These are phyloP conservation scores for Drepanosiphum platanoidis DNA, from an alignment of 2,888 invertebrate genomes.

Conservation along the genomic window DNA sequence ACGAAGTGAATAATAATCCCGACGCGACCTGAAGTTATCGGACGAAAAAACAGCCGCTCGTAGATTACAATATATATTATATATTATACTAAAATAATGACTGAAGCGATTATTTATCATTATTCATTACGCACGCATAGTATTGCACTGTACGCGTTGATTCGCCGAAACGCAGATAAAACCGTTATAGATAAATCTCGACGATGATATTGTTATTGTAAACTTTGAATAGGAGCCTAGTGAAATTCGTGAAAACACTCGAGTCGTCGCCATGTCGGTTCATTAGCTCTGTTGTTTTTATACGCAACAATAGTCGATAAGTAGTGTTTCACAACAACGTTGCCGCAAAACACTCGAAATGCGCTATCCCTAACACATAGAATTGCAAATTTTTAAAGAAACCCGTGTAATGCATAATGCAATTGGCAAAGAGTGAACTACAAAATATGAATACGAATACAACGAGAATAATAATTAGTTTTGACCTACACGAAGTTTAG, in stretches of 20 bases:
- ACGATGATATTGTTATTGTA: not conserved
- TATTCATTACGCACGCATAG: too few species aligned
- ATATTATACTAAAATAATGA: not conserved
- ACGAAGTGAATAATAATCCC: too few species aligned
- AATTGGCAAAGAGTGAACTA: not conserved
- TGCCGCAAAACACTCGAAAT: not conserved
- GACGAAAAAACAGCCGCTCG: not conserved
- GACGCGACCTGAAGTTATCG: too few species aligned
- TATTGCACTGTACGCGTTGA: too few species aligned
- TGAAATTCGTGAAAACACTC: not conserved
- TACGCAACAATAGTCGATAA: too few species aligned
- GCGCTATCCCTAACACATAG: not conserved
- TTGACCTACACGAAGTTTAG: not conserved
- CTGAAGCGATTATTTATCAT: constrained; percentile 22
- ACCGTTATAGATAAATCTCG: not conserved
- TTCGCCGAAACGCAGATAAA: constrained; percentile 11
- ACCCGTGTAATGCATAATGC: not conserved
- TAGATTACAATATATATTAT: not conserved
- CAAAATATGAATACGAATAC: not conserved
- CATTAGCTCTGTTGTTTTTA: not conserved
- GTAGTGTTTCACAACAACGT: not conserved
- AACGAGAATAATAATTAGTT: not conserved
- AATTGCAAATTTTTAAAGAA: not conserved
- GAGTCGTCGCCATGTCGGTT: not conserved
- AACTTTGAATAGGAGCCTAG: not conserved